A percentile compares a stretch with the other conserved stretches of the same genome.
phyloP scores from a whole-genome alignment of 92 coral and sea anemone genomes.

The Siderastrea siderea region DNA sequence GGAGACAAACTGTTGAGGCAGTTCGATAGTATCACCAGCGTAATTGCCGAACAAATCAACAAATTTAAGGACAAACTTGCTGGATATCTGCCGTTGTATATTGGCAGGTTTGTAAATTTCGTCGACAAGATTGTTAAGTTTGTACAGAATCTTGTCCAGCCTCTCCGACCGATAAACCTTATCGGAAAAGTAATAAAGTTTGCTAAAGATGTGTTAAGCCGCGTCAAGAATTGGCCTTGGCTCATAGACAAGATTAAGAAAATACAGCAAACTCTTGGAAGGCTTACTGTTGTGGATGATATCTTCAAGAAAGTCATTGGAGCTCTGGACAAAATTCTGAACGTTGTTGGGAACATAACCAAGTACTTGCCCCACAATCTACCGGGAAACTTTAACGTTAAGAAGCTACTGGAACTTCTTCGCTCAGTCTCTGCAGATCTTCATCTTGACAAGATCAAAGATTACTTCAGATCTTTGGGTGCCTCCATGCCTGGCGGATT shows the following conservation, averaged over 20 bases:
- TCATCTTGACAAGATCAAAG: constrained; percentile 80
- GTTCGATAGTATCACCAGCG: constrained; percentile 82
- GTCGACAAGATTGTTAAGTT: constrained; percentile 77
- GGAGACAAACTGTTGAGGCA: constrained; percentile 71
- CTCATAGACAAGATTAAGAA: constrained; percentile 73
- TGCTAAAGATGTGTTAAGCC: constrained; percentile 75
- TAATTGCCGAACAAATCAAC: constrained; percentile 80
- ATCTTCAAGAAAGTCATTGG: constrained; percentile 83
- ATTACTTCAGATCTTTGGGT: constrained; percentile 79
- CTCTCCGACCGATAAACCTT: constrained; percentile 79
- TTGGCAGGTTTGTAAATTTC: constrained; percentile 82
- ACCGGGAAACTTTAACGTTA: constrained; percentile 78
- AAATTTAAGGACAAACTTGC: constrained; percentile 75
- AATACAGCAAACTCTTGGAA: constrained; percentile 77
- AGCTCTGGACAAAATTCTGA: constrained; percentile 82
- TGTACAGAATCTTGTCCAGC: constrained; percentile 77
- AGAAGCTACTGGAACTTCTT: constrained; percentile 76
- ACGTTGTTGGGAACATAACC: constrained; percentile 73
- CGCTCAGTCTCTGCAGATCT: constrained; percentile 78
- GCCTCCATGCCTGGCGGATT: constrained; percentile 80
- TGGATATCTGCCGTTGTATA: constrained; percentile 75
- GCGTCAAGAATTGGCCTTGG: constrained; percentile 85
- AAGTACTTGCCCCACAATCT: constrained; percentile 87
- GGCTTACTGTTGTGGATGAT: constrained; percentile 82
- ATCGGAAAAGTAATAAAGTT: constrained; percentile 79